Conservation (phyloP, 1,140 invertebrate genomes). For the Wasmannia auropunctata region DNA sequence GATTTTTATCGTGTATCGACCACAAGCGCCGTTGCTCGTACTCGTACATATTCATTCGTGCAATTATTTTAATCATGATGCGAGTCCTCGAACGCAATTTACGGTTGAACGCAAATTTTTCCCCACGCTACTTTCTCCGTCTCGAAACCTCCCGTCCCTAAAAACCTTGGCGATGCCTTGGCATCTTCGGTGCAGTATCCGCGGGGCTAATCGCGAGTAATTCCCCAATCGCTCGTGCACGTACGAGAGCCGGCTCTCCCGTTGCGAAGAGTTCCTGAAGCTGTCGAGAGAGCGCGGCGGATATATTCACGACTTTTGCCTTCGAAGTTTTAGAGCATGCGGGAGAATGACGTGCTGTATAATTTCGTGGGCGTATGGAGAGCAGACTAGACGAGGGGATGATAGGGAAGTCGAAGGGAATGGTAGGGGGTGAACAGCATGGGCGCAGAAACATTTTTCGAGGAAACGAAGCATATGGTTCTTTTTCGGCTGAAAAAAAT, state of each 20-base stretch:
- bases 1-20: constrained; percentile 25
- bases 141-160: constrained; percentile 9
- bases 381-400: constrained; percentile 64
- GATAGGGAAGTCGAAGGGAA: constrained; percentile 60
- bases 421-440: constrained; percentile 60
- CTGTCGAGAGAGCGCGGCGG: neutral
- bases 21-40: neutral
- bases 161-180: constrained; percentile 7
- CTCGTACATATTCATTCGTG: constrained; percentile 34
- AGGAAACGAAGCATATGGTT: too few species aligned
- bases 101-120: constrained; percentile 19
- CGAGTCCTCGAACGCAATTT: neutral
- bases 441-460: constrained; percentile 38
- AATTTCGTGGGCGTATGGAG: constrained; percentile 81
- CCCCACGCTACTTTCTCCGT: constrained; percentile 18
- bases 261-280: constrained; percentile 1
- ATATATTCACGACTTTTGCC: neutral
- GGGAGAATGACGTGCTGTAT: constrained; percentile 70
- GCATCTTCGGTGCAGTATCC: constrained; percentile 26
- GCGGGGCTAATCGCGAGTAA: constrained; percentile 59
- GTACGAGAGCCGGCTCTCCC: neutral
- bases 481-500: neutral
- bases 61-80: constrained; percentile 56
- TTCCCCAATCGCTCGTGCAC: constrained; percentile 39
- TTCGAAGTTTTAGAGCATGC: constrained; percentile 35